Evolutionary conservation across 2,113 vertebrate genomes (phyloP), one percentile per base, ranked within the genome.

Genomic region (Cepphus grylle): DNA sequence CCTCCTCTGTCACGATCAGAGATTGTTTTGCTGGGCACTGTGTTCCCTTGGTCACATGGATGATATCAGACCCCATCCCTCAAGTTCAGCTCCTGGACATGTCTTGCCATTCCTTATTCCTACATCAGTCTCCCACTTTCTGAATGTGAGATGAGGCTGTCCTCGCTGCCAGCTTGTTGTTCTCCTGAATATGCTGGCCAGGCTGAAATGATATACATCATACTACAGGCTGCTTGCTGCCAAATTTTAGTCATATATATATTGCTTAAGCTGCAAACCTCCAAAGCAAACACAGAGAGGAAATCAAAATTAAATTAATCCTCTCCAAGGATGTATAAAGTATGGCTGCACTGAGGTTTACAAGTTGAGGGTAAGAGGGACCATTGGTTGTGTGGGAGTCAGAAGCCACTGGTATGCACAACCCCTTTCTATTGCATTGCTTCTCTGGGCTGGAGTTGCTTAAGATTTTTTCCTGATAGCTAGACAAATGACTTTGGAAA

Each of bases 221-320:
- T 86, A 59, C 90, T 97, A 69, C 8, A 36, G 83, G 87, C 78
- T 88, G 61, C 85, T 95, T 71, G 30, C 88, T 91, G 96, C 97
- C 97, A 98, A 96, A 77, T 94, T 95, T 83, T 85, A 86, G 79
- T 96, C 85, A 7, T 82, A 49, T 87, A 93, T 88, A 32, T 92
- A 65, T 89, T 81, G 61, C 81, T 97, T 38, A 55, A 89, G 77
- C 81, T 93, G 90, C 81, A 96, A 96, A 90, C 94, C 80, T 98
- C 97, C 97, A 98, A 98, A 96, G 93, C 93, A 98, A 98, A 97
- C 93, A 97, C 32, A 55, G 55, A 77, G 69, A 96, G 94, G 96
- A 98, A 98, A 98, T 97, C 85, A 97, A 96, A 97, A 97, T 97
- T 97, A 96, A 98, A 97, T 98, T 97, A 97, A 98, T 98, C 94